These are phyloP conservation scores for Pterocles orientalis DNA, from an alignment of 2,113 vertebrate genomes.

Conservation along the genomic window DNA sequence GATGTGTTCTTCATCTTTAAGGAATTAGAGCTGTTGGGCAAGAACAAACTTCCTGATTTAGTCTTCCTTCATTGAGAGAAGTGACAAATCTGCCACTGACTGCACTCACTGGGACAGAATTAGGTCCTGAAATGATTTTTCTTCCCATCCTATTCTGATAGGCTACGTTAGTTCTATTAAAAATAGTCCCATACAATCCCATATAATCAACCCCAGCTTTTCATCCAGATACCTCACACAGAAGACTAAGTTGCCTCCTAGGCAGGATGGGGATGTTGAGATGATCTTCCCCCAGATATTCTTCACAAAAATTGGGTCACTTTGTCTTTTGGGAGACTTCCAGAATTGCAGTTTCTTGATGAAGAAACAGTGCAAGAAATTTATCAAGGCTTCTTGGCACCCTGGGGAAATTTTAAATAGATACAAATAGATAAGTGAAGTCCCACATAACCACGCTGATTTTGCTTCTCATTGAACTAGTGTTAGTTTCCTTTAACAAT, in stretches of 20 bases:
- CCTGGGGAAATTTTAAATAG: neutral
- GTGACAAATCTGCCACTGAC: neutral
- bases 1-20: neutral
- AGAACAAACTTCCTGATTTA: neutral
- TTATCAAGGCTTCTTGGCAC: constrained; percentile 1
- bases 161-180: neutral
- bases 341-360: constrained; percentile 20
- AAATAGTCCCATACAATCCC: neutral
- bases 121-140: neutral
- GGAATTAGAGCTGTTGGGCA: neutral
- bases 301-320: neutral
- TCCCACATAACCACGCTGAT: neutral
- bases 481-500: neutral
- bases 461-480: neutral
- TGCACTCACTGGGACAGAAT: neutral
- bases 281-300: neutral
- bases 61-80: neutral
- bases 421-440: neutral
- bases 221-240: neutral
- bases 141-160: neutral
- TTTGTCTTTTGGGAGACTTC: neutral
- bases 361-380: neutral
- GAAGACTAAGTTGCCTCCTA: neutral
- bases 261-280: neutral
- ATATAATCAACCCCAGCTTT: neutral